Evolutionary conservation across 2,797 vertebrate species (phyloP), one percentile per base, ranked within the genome.

Genomic region (Enteromius afrohamiltoni): DNA sequence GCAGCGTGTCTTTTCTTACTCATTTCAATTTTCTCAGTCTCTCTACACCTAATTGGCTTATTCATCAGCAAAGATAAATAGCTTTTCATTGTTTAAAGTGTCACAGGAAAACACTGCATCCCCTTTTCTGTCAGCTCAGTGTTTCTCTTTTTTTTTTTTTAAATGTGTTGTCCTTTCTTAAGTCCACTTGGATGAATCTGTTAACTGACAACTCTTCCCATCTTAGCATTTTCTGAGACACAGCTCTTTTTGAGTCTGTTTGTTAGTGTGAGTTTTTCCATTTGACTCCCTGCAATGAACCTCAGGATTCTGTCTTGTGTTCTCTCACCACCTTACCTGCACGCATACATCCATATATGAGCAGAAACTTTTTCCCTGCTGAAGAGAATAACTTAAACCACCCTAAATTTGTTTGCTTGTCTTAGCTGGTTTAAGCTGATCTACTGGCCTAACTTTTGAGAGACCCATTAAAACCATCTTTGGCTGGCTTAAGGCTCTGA

Each of bases 11-110:
- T 76, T 29, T 80, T 55, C 29, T 55, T 82, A 42, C 86, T 47
- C 21, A 73, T 49, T 81, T 82, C 62, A 85, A 29, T 86, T 88
- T 69, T 60, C 49, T 80, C 42, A 62, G 17, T 51, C 21, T 75
- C 26, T 53, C 45, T 3, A 67, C 79, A 86, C 83, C 84, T 88
- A 91, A 92, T 81, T 85, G 88, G 80, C 81, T 90, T 88, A 90
- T 92, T 90, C 84, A 91, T 91, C 89, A 90, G 53, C 14, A n/a
- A 80, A 82, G 86, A 89, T 87, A 86, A 87, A 90, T 89, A 60
- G 82, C 70, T 74, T 88, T 89, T 51, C 81, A 74, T 84, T 79
- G 51, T 89, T 88, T 86, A 82, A 85, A 73, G 80, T n/a, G 49
- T 85, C 74, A 84, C 85, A 53, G 71, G 76, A 85, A 71, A 40